Base-by-base conservation (phyloP, 1,140 invertebrate genomes). In the Trichonephila inaurata region DNA sequence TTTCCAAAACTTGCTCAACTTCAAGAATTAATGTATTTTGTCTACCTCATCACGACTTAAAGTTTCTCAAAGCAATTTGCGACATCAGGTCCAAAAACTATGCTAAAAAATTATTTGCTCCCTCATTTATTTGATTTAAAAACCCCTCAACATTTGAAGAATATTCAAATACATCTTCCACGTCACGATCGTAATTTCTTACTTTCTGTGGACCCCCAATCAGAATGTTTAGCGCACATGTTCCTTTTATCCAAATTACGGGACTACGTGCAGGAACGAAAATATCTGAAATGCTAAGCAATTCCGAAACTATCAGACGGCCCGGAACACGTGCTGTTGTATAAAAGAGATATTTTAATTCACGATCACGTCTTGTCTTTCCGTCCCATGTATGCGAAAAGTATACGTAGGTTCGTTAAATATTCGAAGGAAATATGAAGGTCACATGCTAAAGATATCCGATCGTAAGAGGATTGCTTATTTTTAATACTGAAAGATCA, bases 181-280 rank as follows among this genome's bases (percentile, higher is more conserved):
- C 72, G 18, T 77, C 72, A 77, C 72, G 72, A 77, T 77, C 33
- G 12, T 24, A 14, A 33, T 40, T 77, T 33, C 33, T 77, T 77
- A 77, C 14, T 18, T 19, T n/a, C 33, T 28, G 16, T 6, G 3
- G 5, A 33, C 18, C 28, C 33, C 19, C 21, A 77, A 40, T 77
- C 72, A 77, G 28, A 77, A 18, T 33, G 33, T 28, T 77, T 77
- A 77, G 33, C 72, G 72, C 10, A 77, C 72, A 77, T 77, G 18
- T 18, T 18, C 72, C 72, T 77, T 77, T 77, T 77, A 77, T 40
- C 69, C 72, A 77, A 77, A 77, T 77, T 28, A 40, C 72, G 16
- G 28, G 16, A 5, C 24, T 40, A 33, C 24, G 28, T 33, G 24
- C 28, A 14, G 24, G 14, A 40, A 28, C 28, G 6, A 77, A 77